These are phyloP conservation scores for Remorina albescens DNA, from an alignment of 2,797 vertebrate species.

Conservation along the genomic window DNA sequence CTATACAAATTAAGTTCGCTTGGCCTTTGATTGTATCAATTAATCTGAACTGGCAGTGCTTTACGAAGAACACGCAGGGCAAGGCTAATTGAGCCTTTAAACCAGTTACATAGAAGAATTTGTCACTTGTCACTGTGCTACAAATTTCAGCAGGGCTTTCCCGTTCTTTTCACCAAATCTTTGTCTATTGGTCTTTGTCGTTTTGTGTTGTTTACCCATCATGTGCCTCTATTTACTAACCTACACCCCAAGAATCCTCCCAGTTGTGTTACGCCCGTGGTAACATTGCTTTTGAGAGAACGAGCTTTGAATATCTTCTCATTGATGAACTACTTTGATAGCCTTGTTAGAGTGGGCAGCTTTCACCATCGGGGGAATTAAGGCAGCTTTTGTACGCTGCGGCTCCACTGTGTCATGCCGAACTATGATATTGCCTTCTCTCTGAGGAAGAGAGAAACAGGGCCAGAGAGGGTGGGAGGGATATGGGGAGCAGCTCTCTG, in stretches of 20 bases:
- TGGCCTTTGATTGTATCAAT: conserved; percentile 72
- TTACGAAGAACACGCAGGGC: conserved; percentile 55
- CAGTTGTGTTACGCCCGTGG: conserved; percentile 30
- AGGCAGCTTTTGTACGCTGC: conserved; percentile 60
- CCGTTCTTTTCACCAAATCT: conserved; percentile 16
- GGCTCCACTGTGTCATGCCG: conserved; percentile 57
- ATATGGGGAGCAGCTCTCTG: conserved; percentile 72
- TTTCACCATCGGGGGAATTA: conserved; percentile 69
- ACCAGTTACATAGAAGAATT: conserved; percentile 50
- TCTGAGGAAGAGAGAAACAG: conserved; percentile 56
- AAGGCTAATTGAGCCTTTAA: conserved; percentile 68
- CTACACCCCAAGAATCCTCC: conserved; percentile 12
- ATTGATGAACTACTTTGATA: conserved; percentile 74
- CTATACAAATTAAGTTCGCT: conserved; percentile 62
- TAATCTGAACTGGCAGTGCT: conserved; percentile 60
- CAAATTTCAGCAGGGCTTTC: conserved; percentile 31
- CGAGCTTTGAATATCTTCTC: conserved; percentile 67
- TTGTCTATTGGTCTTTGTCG: conserved; percentile 27
- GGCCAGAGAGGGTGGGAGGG: conserved; percentile 60
- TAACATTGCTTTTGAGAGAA: conserved; percentile 46
- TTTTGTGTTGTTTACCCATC: conserved; percentile 42
- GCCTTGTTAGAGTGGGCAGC: conserved; percentile 65
- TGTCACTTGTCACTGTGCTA: conserved; percentile 51
- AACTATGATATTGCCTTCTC: conserved; percentile 64
- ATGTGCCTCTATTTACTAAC: conserved; percentile 33